Conservation (phyloP, 2,888 invertebrate genomes). For the Apamea sordens region DNA sequence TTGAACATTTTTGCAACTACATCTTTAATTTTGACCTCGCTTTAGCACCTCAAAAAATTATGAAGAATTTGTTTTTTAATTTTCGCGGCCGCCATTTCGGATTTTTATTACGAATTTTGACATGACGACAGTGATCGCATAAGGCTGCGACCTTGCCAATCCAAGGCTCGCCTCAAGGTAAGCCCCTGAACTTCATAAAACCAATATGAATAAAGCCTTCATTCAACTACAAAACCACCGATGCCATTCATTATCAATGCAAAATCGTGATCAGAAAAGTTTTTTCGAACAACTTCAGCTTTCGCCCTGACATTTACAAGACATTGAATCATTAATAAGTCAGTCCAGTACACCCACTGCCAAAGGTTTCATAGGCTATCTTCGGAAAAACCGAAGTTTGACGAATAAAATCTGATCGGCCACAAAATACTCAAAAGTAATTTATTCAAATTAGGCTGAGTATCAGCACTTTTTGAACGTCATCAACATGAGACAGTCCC, state of each 20-base stretch:
- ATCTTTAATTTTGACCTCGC: too few species aligned
- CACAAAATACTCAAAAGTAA: neutral
- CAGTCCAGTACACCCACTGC: neutral
- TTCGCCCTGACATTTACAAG: slow-evolving; percentile 38
- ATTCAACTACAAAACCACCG: neutral
- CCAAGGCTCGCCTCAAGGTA: neutral
- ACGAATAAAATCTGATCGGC: neutral
- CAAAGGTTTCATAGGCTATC: neutral
- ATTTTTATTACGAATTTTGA: too few species aligned
- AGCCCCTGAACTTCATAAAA: slow-evolving; percentile 14
- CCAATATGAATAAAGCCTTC: neutral
- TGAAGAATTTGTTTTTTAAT: too few species aligned
- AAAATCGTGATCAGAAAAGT: slow-evolving; percentile 1
- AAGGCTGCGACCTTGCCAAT: neutral
- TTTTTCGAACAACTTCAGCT: slow-evolving; percentile 5
- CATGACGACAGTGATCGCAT: too few species aligned
- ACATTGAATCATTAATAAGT: slow-evolving; percentile 38
- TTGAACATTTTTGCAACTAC: too few species aligned
- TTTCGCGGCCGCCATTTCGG: too few species aligned
- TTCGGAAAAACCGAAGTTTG: neutral
- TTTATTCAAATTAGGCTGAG: neutral
- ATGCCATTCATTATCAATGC: slow-evolving; percentile 19
- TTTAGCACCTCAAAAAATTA: too few species aligned
- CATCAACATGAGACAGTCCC: neutral
- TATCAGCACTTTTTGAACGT: neutral